phyloP scores from a whole-genome alignment of 2,888 invertebrate genomes.

The Ommatoiulus sabulosus region DNA sequence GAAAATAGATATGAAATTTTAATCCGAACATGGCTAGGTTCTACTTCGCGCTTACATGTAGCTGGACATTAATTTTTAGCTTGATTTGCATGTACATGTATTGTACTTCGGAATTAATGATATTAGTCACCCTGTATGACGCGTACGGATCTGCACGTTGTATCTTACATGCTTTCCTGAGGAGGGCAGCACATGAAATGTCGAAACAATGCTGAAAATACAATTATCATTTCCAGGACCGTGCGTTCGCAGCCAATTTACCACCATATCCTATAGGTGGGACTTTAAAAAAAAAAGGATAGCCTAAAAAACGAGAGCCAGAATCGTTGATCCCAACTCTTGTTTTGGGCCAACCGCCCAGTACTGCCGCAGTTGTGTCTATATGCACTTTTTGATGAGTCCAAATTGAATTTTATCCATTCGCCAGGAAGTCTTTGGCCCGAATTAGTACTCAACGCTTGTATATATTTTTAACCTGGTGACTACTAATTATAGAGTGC shows the following conservation, averaged over 20 bases:
- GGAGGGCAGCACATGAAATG: neutral
- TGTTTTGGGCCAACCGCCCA: conserved; percentile 24
- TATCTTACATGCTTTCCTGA: neutral
- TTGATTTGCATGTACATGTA: too few relatives aligned
- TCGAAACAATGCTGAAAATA: conserved; percentile 25
- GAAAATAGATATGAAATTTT: too few relatives aligned
- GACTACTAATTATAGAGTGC: conserved; percentile 27
- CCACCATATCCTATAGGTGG: neutral
- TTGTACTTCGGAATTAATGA: too few relatives aligned
- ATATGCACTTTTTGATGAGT: conserved; percentile 9
- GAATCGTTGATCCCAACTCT: conserved; percentile 36
- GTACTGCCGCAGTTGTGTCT: conserved; percentile 21
- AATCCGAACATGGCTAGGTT: too few relatives aligned
- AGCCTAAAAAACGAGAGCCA: neutral
- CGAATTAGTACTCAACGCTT: conserved; percentile 14
- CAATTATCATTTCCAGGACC: neutral
- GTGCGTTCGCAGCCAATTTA: neutral
- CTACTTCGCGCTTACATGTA: too few relatives aligned
- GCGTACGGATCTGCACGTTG: neutral
- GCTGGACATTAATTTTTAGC: too few relatives aligned
- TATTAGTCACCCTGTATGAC: neutral
- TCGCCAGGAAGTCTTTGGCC: neutral
- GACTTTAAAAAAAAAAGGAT: neutral
- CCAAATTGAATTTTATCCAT: conserved; percentile 31
- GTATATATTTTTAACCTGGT: neutral